Evolutionary conservation across 2,888 invertebrate genomes (phyloP).

Genomic region (Drosophila testacea): DNA sequence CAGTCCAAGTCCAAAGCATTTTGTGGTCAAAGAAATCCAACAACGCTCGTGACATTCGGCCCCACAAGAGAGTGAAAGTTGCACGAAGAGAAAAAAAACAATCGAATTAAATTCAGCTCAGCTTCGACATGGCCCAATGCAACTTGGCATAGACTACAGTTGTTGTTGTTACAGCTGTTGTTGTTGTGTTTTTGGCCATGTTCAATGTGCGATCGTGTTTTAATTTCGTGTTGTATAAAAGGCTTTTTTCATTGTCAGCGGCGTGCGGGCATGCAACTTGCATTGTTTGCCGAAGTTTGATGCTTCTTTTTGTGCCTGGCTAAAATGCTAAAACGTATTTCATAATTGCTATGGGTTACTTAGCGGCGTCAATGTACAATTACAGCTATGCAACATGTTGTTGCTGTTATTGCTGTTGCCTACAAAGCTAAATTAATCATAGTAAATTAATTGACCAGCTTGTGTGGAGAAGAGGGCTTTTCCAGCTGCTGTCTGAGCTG

Average conservation of each 20-base stretch:
- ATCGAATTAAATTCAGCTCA: constrained; percentile 75
- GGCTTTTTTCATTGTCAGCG: constrained; percentile 72
- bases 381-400: constrained; percentile 36
- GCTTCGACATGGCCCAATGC: constrained; percentile 77
- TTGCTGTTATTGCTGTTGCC: constrained; percentile 19
- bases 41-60: constrained; percentile 70
- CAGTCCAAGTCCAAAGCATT: constrained; percentile 49
- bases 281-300: constrained; percentile 51
- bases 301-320: constrained; percentile 52
- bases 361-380: constrained; percentile 66
- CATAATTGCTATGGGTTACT: constrained; percentile 69
- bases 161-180: constrained; percentile 23
- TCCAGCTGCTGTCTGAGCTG: constrained; percentile 50
- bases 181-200: constrained; percentile 55
- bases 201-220: constrained; percentile 78
- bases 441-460: constrained; percentile 70
- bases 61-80: constrained; percentile 78
- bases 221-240: constrained; percentile 78
- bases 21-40: constrained; percentile 62
- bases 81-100: constrained; percentile 62
- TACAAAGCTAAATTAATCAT: constrained; percentile 70
- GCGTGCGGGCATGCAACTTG: constrained; percentile 78
- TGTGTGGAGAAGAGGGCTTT: constrained; percentile 4
- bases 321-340: constrained; percentile 76
- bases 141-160: constrained; percentile 53